Conservation (phyloP, 2,888 invertebrate species). For the Andrena marginata region DNA sequence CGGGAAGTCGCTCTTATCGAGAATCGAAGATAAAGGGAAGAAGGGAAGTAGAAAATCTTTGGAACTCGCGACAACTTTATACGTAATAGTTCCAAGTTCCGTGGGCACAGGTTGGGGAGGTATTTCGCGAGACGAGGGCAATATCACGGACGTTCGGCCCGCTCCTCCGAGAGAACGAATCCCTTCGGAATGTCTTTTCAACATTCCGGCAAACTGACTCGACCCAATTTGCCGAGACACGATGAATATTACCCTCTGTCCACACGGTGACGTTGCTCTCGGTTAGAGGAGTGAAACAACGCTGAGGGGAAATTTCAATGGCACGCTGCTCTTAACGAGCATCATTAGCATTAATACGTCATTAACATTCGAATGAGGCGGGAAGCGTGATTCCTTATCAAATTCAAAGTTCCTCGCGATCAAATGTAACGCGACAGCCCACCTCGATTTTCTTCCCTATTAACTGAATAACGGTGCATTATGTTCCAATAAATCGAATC, state of each 20-base stretch:
- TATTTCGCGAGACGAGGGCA: conserved; percentile 36
- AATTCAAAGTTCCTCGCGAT: background rate
- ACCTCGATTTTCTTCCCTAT: background rate
- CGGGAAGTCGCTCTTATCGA: conserved; percentile 22
- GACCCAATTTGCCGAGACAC: conserved; percentile 44
- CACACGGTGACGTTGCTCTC: conserved; percentile 14
- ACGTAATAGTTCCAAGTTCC: conserved; percentile 44
- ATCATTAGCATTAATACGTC: conserved; percentile 43
- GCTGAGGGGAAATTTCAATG: conserved; percentile 22
- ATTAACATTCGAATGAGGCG: conserved; percentile 21
- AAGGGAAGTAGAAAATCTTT: conserved; percentile 30
- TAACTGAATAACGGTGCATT: conserved; percentile 21
- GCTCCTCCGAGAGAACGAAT: conserved; percentile 6
- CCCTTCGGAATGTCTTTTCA: conserved; percentile 27
- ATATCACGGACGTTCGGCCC: conserved; percentile 16
- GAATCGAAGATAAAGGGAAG: conserved; percentile 41
- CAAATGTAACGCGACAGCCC: background rate
- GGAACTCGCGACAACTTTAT: conserved; percentile 44
- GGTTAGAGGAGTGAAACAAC: conserved; percentile 22
- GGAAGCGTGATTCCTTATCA: conserved; percentile 33
- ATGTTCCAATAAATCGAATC: conserved; percentile 13
- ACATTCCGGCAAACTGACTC: conserved; percentile 40
- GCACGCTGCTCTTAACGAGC: conserved; percentile 10
- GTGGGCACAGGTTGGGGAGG: conserved; percentile 3
- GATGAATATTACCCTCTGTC: conserved; percentile 41